Base-by-base conservation (phyloP, 1,140 invertebrate species). In the Calycopis cecrops region DNA sequence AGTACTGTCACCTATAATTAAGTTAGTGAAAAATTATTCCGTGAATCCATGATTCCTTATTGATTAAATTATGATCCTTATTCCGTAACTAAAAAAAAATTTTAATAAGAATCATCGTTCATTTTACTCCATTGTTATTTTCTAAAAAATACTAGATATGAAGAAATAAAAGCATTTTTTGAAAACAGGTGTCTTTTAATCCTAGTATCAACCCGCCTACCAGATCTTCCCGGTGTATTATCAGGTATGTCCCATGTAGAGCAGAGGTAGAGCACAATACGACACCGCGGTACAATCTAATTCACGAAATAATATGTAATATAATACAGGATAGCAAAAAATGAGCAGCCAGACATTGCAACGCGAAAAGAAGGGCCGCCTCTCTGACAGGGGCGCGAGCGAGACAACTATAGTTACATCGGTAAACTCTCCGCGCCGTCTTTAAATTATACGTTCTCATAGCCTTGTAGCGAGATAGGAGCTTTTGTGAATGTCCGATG, bases 401-500 rank as follows among this genome's bases (percentile, higher is more conserved):
- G 78, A 72, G 83, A 85, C 63, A 48, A 57, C 12, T 62, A 65
- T 70, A 82, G 18, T 21, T 9, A 33, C 33, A 44, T 59, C 50
- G 60, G 49, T 35, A 51, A 59, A 58, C 37, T 49, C 66, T 12
- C 62, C 73, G 64, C 77, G 80, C 71, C 83, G 83, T 83, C 81
- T 84, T 85, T 84, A 87, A 87, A 87, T 87, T 87, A 87, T 76
- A 87, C 79, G 84, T 87, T 87, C 84, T 87, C 84, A 87, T 87
- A 85, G 84, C 84, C 84, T 87, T 82, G 84, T 79, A 75, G 62
- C 62, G 57, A 37, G 28, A 48, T 63, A 54, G 57, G 52, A 35
- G 35, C 53, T 69, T 62, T 21, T 9, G 21, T 49, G 52, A 83
- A 68, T 14, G 71, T 35, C 67, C 14, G 16, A 76, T 56, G 17